Evolutionary conservation across 2,888 invertebrate genomes (phyloP).

Genomic region (Synanthedon vespiformis): DNA sequence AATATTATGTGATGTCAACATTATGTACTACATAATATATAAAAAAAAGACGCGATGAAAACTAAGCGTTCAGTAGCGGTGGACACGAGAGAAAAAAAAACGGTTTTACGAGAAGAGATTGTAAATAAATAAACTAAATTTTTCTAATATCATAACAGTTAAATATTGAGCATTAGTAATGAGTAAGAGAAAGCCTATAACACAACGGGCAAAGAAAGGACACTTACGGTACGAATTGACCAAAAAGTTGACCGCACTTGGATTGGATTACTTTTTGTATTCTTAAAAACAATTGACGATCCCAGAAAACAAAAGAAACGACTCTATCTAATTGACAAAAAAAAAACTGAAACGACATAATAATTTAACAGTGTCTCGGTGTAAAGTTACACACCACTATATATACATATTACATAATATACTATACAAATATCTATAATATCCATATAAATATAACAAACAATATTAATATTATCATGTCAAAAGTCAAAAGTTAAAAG

Average conservation of each 20-base stretch:
- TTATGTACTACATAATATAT: neutral
- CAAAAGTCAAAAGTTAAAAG: conserved; percentile 23
- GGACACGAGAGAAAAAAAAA: too few species aligned
- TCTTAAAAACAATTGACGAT: conserved; percentile 53
- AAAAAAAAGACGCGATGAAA: neutral
- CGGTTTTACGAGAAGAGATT: too few species aligned
- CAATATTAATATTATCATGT: conserved; percentile 32
- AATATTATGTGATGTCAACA: neutral
- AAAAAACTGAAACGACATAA: conserved; percentile 50
- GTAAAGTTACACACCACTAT: conserved; percentile 37
- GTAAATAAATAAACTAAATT: conserved; percentile 23
- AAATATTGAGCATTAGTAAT: conserved; percentile 63
- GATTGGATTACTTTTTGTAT: conserved; percentile 24
- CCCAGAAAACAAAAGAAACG: conserved; percentile 38
- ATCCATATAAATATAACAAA: conserved; percentile 50
- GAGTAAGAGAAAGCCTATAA: conserved; percentile 49
- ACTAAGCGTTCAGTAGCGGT: too few species aligned
- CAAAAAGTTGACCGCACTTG: conserved; percentile 42
- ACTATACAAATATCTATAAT: conserved; percentile 24
- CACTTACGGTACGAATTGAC: conserved; percentile 57
- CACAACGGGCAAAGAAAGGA: conserved; percentile 56
- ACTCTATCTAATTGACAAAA: conserved; percentile 60
- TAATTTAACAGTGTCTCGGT: conserved; percentile 48
- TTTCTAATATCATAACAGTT: conserved; percentile 57
- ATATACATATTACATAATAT: conserved; percentile 5